Percentiles rank a stretch among this genome's conserved stretches.
These are phyloP conservation scores for Trachymyrmex cornetzi DNA, from an alignment of 1,140 invertebrate genomes.

Conservation along the genomic window DNA sequence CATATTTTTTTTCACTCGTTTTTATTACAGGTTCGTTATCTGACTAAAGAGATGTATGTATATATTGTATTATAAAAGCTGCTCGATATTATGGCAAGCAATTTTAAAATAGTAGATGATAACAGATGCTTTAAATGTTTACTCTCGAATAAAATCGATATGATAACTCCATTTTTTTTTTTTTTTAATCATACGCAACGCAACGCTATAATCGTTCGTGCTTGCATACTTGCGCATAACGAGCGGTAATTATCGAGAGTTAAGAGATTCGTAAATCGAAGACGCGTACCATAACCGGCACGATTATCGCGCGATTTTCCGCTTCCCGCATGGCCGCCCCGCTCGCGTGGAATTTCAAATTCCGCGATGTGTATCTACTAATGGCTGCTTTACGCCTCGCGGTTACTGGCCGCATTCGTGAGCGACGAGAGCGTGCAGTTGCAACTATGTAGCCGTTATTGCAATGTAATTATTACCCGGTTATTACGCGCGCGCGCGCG, in stretches of 20 bases:
- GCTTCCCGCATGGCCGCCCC: slow-evolving; percentile 50
- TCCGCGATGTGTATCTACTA: slow-evolving; percentile 61
- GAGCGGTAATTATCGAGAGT: slow-evolving; percentile 41
- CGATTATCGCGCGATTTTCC: slow-evolving; percentile 57
- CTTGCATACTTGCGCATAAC: not conserved
- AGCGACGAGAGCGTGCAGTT: slow-evolving; percentile 48
- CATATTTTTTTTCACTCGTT: slow-evolving; percentile 3
- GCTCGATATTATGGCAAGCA: not conserved
- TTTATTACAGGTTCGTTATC: not conserved
- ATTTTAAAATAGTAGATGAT: not conserved
- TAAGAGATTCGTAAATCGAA: slow-evolving; percentile 38
- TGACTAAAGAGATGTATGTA: not conserved
- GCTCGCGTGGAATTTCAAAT: slow-evolving; percentile 54
- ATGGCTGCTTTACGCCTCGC: slow-evolving; percentile 57
- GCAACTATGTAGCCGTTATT: slow-evolving; percentile 36
- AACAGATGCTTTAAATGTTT: not conserved
- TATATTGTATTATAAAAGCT: not conserved
- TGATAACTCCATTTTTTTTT: not conserved
- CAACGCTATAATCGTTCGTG: not conserved
- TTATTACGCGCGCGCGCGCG: slow-evolving; percentile 30
- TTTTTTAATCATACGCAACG: not conserved
- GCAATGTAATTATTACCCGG: slow-evolving; percentile 50
- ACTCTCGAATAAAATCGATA: not conserved
- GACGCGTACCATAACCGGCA: slow-evolving; percentile 28
- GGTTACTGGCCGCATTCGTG: slow-evolving; percentile 27